Evolutionary conservation across 2,888 invertebrate genomes (phyloP).

Genomic region (Cerceris ruficornis): DNA sequence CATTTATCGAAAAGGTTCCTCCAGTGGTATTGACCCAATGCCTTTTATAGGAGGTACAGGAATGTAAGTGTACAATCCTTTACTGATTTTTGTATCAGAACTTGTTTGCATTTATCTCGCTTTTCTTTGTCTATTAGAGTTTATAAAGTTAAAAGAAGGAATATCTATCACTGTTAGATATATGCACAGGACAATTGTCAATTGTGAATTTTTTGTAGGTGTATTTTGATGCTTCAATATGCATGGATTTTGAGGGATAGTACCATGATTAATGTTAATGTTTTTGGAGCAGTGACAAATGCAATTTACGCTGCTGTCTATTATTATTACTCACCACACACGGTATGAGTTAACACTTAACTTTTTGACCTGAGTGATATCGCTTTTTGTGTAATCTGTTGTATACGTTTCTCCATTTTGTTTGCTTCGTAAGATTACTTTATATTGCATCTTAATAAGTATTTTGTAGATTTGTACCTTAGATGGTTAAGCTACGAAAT

Average conservation of each 20-base stretch:
- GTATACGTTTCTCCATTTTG: too few species aligned
- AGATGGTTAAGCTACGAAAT: too few species aligned
- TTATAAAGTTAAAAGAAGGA: neutral
- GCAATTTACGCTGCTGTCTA: conserved; percentile 86
- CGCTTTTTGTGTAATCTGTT: neutral
- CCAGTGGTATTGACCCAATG: conserved; percentile 86
- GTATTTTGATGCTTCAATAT: conserved; percentile 89
- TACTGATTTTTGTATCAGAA: neutral
- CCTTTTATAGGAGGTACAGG: conserved; percentile 90
- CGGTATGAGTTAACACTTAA: conserved; percentile 71
- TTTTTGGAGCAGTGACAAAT: conserved; percentile 88
- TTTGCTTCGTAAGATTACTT: too few species aligned
- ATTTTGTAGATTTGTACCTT: too few species aligned
- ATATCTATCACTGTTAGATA: neutral
- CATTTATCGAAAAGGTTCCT: conserved; percentile 87
- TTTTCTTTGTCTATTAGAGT: neutral
- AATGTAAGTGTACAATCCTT: conserved; percentile 85
- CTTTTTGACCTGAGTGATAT: neutral
- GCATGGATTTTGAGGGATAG: conserved; percentile 88
- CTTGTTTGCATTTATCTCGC: neutral
- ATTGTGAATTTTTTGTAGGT: conserved; percentile 83
- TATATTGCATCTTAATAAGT: too few species aligned
- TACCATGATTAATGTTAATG: conserved; percentile 90
- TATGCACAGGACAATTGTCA: neutral
- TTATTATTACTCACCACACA: conserved; percentile 85